Percentiles rank a stretch among this genome's conserved stretches.
Conservation (phyloP, 2,797 vertebrate species). For the Amblyraja radiata region DNA sequence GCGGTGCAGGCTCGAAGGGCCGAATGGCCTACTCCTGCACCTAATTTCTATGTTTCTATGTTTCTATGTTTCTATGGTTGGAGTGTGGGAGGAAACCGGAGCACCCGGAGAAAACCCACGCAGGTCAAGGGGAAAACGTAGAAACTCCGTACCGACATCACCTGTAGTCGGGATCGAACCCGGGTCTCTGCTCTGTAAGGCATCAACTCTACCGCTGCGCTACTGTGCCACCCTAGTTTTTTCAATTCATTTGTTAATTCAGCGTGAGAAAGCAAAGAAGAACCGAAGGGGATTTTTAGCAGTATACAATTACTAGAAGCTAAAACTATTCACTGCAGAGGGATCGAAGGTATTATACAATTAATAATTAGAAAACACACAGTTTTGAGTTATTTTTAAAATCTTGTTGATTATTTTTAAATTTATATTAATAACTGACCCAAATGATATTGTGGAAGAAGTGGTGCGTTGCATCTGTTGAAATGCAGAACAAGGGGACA, state of each 20-base stretch:
- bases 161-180: too few relatives aligned
- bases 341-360: background rate
- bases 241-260: background rate
- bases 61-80: too few relatives aligned
- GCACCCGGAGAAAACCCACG: too few relatives aligned
- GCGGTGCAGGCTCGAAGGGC: too few relatives aligned
- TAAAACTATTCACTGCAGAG: background rate
- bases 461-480: background rate
- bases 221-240: background rate
- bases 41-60: too few relatives aligned
- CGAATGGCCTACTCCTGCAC: too few relatives aligned
- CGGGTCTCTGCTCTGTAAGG: too few relatives aligned
- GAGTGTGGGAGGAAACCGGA: too few relatives aligned
- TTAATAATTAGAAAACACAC: background rate
- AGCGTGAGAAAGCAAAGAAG: background rate
- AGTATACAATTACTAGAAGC: background rate
- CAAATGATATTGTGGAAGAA: background rate
- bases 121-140: too few relatives aligned
- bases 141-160: too few relatives aligned
- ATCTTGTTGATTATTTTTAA: background rate
- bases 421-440: background rate
- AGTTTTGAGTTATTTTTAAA: background rate
- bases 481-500: background rate
- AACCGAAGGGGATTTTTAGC: background rate
- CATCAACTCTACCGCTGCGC: too few relatives aligned